Conservation (phyloP, 2,797 vertebrate species). For the Gallinago stenura region DNA sequence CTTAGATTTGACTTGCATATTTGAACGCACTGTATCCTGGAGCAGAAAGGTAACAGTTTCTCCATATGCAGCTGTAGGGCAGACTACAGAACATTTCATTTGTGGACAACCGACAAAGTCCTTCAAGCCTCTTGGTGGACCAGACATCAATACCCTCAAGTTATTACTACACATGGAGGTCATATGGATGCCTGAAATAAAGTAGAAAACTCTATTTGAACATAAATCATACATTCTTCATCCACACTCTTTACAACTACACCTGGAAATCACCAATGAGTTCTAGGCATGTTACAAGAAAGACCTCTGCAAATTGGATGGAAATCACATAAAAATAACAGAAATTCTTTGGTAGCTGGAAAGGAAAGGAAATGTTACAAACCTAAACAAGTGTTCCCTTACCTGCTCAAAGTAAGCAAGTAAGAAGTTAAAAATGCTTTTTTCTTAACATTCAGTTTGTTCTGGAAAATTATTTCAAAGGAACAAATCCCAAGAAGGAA, state of each 20-base stretch:
- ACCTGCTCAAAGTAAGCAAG: background rate
- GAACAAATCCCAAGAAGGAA: background rate
- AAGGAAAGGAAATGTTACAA: slow-evolving; percentile 6
- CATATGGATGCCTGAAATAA: background rate
- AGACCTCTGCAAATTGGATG: background rate
- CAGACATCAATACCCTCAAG: background rate
- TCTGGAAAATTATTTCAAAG: background rate
- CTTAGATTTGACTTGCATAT: background rate
- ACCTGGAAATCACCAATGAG: background rate
- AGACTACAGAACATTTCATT: background rate
- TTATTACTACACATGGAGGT: background rate
- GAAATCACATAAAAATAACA: slow-evolving; percentile 35
- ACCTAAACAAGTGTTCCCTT: background rate
- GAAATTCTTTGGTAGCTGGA: background rate
- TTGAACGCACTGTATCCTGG: background rate
- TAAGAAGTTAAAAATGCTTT: background rate
- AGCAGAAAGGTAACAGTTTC: background rate
- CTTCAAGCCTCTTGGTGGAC: background rate
- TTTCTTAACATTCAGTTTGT: background rate
- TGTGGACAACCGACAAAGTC: background rate
- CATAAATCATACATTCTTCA: slow-evolving; percentile 20
- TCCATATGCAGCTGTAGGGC: background rate
- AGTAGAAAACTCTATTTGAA: background rate
- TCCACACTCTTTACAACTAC: background rate
- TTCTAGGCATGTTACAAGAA: background rate